Percentiles rank a stretch among this genome's conserved stretches.
These are phyloP conservation scores for Fopius arisanus DNA, from an alignment of 1,140 invertebrate species.

Conservation along the genomic window DNA sequence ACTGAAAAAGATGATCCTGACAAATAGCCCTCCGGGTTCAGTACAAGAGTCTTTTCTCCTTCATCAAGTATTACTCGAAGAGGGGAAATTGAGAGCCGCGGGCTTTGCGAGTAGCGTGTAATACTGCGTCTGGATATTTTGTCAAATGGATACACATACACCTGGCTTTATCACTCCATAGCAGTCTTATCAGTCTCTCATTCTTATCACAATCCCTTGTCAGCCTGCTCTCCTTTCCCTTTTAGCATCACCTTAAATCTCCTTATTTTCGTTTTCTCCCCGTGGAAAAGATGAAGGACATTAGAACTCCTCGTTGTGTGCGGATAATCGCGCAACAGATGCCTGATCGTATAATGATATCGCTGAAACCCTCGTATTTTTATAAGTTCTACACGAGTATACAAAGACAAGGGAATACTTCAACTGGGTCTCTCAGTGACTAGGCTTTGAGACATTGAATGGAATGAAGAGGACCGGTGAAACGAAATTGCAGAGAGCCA, in stretches of 20 bases:
- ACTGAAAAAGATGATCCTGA: neutral
- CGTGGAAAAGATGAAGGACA: neutral
- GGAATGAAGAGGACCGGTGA: neutral
- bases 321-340: conserved; percentile 10
- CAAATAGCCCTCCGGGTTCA: neutral
- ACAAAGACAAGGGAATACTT: neutral
- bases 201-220: neutral
- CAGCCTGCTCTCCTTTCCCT: neutral
- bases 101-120: neutral
- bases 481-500: neutral
- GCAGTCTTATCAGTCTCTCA: neutral
- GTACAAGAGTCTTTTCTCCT: neutral
- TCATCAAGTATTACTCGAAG: neutral
- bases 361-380: neutral
- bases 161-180: neutral
- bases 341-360: conserved; percentile 11
- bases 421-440: neutral
- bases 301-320: neutral
- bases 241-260: neutral
- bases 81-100: neutral
- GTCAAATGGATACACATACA: conserved; percentile 2
- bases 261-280: neutral
- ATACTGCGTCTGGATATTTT: neutral
- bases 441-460: conserved; percentile 4
- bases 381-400: neutral